phyloP scores from a whole-genome alignment of 2,113 vertebrate genomes.

The Upupa epops region DNA sequence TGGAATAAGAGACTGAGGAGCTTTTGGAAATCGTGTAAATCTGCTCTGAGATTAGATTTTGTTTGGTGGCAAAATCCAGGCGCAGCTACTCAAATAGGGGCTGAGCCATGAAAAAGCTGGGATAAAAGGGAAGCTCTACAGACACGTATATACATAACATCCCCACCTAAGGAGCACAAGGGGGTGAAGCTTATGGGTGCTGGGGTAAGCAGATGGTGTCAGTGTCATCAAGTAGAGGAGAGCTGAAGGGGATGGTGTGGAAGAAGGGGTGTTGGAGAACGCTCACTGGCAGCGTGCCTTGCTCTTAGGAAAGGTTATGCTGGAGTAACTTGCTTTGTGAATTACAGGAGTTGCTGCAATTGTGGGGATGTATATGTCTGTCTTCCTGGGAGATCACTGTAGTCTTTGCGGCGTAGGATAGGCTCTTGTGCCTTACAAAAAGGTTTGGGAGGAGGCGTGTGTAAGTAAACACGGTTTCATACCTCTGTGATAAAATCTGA shows the following conservation, averaged over 20 bases:
- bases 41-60: not conserved
- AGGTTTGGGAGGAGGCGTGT: not conserved
- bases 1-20: not conserved
- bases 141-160: too few relatives aligned
- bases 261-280: not conserved
- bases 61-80: not conserved
- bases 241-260: not conserved
- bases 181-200: not conserved
- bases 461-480: not conserved
- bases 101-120: not conserved
- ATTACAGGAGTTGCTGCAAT: not conserved
- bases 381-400: not conserved
- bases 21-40: not conserved
- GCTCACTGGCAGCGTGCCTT: not conserved
- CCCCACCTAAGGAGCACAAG: too few relatives aligned
- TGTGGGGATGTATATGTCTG: not conserved
- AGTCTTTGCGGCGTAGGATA: not conserved
- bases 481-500: not conserved
- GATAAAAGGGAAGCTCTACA: not conserved
- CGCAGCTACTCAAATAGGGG: not conserved
- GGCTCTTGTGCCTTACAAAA: not conserved
- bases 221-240: not conserved
- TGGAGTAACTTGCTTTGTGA: not conserved
- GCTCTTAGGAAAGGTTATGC: not conserved
- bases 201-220: not conserved